Evolutionary conservation across 2,888 invertebrate species (phyloP).

Genomic region (Carabus problematicus): DNA sequence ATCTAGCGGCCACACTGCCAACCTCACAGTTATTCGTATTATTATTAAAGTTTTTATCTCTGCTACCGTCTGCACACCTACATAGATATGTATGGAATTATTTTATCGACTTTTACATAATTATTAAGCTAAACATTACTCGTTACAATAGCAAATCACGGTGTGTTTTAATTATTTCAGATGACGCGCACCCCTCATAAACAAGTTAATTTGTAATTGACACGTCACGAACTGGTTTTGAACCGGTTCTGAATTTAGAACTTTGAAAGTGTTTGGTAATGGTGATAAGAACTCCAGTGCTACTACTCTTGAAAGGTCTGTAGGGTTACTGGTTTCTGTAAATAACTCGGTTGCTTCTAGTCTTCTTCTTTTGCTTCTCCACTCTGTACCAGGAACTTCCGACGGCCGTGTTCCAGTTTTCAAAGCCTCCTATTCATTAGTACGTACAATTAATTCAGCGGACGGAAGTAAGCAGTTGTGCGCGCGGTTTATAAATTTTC

Average conservation of each 20-base stretch:
- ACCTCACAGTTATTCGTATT: constrained; percentile 6
- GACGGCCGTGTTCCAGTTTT: background rate
- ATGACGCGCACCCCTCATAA: constrained; percentile 3
- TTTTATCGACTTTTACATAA: constrained; percentile 7
- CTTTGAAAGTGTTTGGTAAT: too few species aligned
- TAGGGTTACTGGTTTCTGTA: background rate
- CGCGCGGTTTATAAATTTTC: constrained; percentile 30
- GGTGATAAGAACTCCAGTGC: too few species aligned
- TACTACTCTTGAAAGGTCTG: background rate
- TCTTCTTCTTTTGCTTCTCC: too few species aligned
- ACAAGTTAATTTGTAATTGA: constrained; percentile 25
- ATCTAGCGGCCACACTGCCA: background rate
- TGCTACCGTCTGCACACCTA: constrained; percentile 3
- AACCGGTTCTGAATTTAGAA: too few species aligned
- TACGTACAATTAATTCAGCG: constrained; percentile 24
- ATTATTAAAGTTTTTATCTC: constrained; percentile 31
- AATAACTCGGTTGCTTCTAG: constrained; percentile 4
- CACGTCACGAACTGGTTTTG: constrained; percentile 9
- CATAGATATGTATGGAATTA: background rate
- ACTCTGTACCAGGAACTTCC: constrained; percentile 13
- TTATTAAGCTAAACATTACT: constrained; percentile 22
- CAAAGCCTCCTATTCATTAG: constrained; percentile 17
- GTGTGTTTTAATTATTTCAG: constrained; percentile 25
- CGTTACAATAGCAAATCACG: constrained; percentile 22
- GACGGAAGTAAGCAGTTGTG: constrained; percentile 20